A percentile compares a stretch with the other conserved stretches of the same genome.
Evolutionary conservation across 2,113 vertebrate genomes (phyloP).

Genomic region (Myrmecophaga tridactyla): DNA sequence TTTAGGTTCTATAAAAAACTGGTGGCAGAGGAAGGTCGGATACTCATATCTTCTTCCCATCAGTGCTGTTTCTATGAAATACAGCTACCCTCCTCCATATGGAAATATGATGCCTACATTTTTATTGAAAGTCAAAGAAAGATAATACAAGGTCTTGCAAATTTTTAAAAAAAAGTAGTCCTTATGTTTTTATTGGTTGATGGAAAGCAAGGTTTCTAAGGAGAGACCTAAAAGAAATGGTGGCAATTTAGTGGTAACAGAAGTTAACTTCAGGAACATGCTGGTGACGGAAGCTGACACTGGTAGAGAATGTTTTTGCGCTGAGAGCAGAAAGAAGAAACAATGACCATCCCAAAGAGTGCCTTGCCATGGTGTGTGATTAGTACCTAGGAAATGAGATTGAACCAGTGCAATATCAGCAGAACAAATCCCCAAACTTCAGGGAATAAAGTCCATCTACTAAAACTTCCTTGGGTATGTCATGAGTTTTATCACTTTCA

Average conservation of each 20-base stretch:
- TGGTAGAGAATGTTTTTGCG: rapidly evolving
- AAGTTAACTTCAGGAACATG: not conserved
- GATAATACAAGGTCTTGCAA: not conserved
- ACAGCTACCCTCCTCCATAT: rapidly evolving
- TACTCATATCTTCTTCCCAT: not conserved
- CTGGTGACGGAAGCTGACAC: too few relatives aligned
- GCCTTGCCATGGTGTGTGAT: not conserved
- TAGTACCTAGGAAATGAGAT: not conserved
- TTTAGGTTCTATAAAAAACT: not conserved
- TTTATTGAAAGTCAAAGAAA: not conserved
- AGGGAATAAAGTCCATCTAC: not conserved
- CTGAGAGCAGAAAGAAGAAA: not conserved
- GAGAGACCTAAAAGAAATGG: not conserved
- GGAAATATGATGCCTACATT: not conserved
- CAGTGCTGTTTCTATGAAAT: not conserved
- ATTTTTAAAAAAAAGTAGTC: not conserved
- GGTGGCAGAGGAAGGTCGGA: not conserved
- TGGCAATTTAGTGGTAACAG: not conserved
- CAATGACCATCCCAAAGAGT: not conserved
- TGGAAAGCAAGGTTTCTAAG: not conserved
- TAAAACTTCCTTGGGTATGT: not conserved
- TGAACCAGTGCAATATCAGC: not conserved
- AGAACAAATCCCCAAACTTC: not conserved
- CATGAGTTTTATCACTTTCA: not conserved
- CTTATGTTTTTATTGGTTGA: not conserved